These are phyloP conservation scores for Podabrus alpinus DNA, from an alignment of 2,888 invertebrate species.

Conservation along the genomic window DNA sequence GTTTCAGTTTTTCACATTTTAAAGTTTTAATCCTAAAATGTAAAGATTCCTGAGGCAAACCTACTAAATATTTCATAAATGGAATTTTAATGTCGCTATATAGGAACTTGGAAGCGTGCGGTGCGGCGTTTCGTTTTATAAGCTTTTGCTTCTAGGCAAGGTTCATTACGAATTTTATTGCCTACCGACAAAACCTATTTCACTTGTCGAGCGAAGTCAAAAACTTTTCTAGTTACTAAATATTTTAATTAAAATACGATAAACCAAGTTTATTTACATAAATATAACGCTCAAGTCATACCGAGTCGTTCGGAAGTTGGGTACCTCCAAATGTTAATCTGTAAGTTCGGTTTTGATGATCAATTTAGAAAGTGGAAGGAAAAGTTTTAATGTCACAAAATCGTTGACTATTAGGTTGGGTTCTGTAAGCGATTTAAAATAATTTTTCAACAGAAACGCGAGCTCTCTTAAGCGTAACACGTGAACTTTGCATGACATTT, in stretches of 20 bases:
- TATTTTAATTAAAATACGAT: not conserved
- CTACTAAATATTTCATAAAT: slow-evolving; percentile 30
- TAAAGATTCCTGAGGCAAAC: slow-evolving; percentile 16
- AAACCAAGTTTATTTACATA: not conserved
- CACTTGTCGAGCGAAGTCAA: not conserved
- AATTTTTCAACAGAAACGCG: not conserved
- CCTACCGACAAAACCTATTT: slow-evolving; percentile 10
- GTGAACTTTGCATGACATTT: slow-evolving; percentile 2
- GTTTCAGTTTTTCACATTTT: slow-evolving; percentile 8
- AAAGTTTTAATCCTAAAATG: slow-evolving; percentile 16
- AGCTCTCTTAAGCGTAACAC: not conserved
- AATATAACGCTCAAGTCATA: not conserved
- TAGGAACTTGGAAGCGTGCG: slow-evolving; percentile 15
- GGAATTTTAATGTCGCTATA: slow-evolving; percentile 29
- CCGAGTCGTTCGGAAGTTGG: not conserved
- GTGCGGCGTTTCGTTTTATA: slow-evolving; percentile 8
- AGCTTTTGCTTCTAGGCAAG: slow-evolving; percentile 8
- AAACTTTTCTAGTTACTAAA: not conserved
- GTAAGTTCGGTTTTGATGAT: not conserved
- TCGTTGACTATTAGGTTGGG: slow-evolving; percentile 1
- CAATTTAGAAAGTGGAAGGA: not conserved
- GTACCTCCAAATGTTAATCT: not conserved
- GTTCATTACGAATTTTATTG: slow-evolving; percentile 17
- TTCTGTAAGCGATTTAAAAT: slow-evolving; percentile 2
- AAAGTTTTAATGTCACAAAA: slow-evolving; percentile 3